Evolutionary conservation across 2,113 vertebrate species (phyloP).

Genomic region (Serranochromis macrocephalus): DNA sequence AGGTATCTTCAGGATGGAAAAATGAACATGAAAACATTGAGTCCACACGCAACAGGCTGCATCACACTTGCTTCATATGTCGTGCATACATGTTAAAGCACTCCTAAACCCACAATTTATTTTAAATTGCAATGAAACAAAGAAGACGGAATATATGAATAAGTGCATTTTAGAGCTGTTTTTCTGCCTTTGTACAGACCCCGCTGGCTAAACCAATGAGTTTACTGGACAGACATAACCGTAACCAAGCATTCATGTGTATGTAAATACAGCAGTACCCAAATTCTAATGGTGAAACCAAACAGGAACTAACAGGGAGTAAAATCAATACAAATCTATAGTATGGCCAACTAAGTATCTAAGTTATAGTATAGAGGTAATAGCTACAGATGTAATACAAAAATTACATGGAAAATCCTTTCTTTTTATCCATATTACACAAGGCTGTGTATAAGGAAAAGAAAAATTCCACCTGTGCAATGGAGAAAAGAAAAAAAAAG

Average conservation of each 20-base stretch:
- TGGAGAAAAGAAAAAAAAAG: not conserved
- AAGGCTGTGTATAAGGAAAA: not conserved
- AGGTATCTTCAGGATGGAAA: not conserved
- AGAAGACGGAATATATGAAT: not conserved
- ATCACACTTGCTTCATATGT: fast-evolving
- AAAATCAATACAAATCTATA: not conserved
- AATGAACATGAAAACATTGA: not conserved
- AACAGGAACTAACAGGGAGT: not conserved
- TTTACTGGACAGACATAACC: not conserved
- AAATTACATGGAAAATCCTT: not conserved
- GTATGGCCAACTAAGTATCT: not conserved
- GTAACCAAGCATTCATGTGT: not conserved
- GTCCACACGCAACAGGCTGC: not conserved
- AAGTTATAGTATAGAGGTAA: not conserved
- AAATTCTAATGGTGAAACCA: fast-evolving
- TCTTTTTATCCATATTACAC: not conserved
- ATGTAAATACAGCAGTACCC: not conserved
- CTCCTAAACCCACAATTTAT: not conserved
- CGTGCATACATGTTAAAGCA: fast-evolving
- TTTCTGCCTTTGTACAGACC: not conserved
- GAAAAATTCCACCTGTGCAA: slow-evolving; percentile 37
- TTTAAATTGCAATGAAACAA: not conserved
- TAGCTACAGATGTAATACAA: not conserved
- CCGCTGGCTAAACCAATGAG: not conserved
- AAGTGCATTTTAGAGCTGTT: fast-evolving